Base-by-base conservation (phyloP, 2,888 invertebrate species). In the Gortyna flavago region DNA sequence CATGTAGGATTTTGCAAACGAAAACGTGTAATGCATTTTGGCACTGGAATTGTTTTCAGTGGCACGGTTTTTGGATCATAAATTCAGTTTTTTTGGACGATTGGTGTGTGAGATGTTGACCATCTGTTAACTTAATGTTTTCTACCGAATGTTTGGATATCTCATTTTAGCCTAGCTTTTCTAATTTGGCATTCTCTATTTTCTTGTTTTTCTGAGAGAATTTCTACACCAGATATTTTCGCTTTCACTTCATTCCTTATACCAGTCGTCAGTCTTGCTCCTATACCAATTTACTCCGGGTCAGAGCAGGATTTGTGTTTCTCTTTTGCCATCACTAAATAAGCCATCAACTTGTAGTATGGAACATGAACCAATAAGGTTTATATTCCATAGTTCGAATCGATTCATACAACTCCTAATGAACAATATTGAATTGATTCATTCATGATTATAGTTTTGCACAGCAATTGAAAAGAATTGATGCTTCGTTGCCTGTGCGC, bases 381-480 rank as follows among this genome's bases (percentile, higher is more conserved):
- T 21, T 35, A 25, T 35, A 62, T 35, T 62, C 6, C 62, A 62
- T 6, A 35, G 62, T 35, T 21, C 35, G 35, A 62, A 62, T 21
- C 62, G 3, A 1, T 16, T 59, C 32, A 59, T 59, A 59, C 59
- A 61, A 32, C 18, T 18, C 7, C 29, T 7, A 29, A 21, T 21
- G 9, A 61, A 61, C 9, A 13, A 13, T 62, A 35, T 35, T 25
- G 6, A 62, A 35, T 62, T 35, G 25, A 25, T 62, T 11, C 1
- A 35, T 62, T 62, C 35, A 62, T 35, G 35, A 35, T 7, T 21
- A 54, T 67, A 72, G 71, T 75, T 75, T 72, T 66, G 6, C 13
- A 35, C 25, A 38, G 41, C 54, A 83, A 74, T 84, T 85, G 65
- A 74, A 61, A 83, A 68, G 7, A 74, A 83, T 69, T 77, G 64